Percentiles rank a stretch among this genome's conserved stretches.
These are phyloP conservation scores for Xyrauchen texanus DNA, from an alignment of 2,113 vertebrate species.

Conservation along the genomic window DNA sequence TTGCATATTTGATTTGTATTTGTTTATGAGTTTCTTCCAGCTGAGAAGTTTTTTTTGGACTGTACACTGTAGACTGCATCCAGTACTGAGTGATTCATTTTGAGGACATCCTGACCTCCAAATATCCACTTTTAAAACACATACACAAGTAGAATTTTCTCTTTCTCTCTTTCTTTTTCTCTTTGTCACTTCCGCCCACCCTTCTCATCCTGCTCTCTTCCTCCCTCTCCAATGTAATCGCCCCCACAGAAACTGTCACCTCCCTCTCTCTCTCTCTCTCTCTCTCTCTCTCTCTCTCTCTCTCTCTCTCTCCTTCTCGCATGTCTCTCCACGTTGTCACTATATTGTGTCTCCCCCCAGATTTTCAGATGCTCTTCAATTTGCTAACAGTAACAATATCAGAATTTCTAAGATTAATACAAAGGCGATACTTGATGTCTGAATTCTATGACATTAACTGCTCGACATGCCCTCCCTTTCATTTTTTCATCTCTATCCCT, in stretches of 20 bases:
- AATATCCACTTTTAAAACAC: background rate
- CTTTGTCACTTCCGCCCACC: conserved; percentile 47
- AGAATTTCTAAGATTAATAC: conserved; percentile 39
- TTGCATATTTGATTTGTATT: background rate
- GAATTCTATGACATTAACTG: conserved; percentile 47
- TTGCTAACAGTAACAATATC: conserved; percentile 14
- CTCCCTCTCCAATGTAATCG: conserved; percentile 26
- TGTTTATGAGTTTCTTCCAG: background rate
- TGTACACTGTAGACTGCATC: background rate
- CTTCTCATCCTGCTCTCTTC: conserved; percentile 37
- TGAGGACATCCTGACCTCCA: background rate
- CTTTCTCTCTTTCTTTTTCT: conserved; percentile 11
- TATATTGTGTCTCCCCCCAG: conserved; percentile 21
- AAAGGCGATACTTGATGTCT: conserved; percentile 42
- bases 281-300: conserved; percentile 34
- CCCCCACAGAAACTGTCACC: conserved; percentile 42
- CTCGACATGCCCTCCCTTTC: conserved; percentile 50
- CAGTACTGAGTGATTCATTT: background rate
- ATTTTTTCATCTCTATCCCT: conserved; percentile 5
- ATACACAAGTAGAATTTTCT: background rate
- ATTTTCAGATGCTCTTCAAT: conserved; percentile 13
- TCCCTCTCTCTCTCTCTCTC: conserved; percentile 24
- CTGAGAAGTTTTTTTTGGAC: background rate
- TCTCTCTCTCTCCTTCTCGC: background rate
- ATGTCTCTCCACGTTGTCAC: conserved; percentile 22